These are phyloP conservation scores for Donacobius atricapilla DNA, from an alignment of 2,113 vertebrate species.

Conservation along the genomic window DNA sequence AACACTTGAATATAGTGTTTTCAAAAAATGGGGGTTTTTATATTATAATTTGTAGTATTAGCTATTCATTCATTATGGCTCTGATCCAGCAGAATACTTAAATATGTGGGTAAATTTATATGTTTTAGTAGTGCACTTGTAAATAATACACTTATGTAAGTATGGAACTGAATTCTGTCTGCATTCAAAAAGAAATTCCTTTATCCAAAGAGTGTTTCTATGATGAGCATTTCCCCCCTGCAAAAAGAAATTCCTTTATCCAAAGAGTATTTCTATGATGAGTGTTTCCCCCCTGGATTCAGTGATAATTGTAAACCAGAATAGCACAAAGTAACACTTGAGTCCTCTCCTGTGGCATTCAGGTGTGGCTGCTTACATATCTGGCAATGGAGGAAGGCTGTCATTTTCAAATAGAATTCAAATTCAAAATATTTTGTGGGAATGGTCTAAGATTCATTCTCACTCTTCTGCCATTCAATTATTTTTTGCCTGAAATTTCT, in stretches of 20 bases:
- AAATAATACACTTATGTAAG: neutral
- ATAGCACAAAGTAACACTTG: neutral
- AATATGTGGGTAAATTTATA: neutral
- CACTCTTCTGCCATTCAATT: neutral
- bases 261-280: neutral
- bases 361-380: fast-evolving
- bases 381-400: neutral
- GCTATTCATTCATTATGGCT: neutral
- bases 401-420: neutral
- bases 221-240: neutral
- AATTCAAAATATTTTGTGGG: neutral
- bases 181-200: neutral
- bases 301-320: neutral
- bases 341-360: neutral
- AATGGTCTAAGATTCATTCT: neutral
- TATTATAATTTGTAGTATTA: neutral
- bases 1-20: neutral
- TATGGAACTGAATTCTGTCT: neutral
- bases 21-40: neutral
- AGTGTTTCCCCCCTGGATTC: neutral
- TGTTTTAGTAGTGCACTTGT: neutral
- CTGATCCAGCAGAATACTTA: neutral
- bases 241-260: neutral
- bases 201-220: neutral
- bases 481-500: neutral